Evolutionary conservation across 2,888 invertebrate species (phyloP), one percentile per base, ranked within the genome.

Genomic region (Dryococelus australis): DNA sequence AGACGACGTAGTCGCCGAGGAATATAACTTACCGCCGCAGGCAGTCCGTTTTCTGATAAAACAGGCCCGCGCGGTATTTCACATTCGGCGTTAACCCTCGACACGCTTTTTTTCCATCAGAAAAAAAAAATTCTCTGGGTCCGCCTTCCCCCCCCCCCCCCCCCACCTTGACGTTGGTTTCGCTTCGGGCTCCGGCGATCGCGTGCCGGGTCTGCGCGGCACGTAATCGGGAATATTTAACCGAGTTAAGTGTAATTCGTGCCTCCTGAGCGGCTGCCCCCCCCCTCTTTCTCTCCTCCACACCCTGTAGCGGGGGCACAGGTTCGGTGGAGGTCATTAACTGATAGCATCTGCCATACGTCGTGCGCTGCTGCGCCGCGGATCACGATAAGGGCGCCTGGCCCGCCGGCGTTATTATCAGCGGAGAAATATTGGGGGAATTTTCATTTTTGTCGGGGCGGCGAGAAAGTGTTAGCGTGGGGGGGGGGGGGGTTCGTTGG

Each of bases 161-260:
- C 47, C 9, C 9, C 47, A 9, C 47, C 9, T 9, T 12, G 47
- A 6, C 65, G 16, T 12, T 65, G 65, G 65, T 65, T 12, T 65
- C 65, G 65, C 65, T 65, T 65, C 16, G 10, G 10, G 5, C 24
- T 16, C 20, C 16, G 65, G 65, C 10, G 65, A 81, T 81, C 35
- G 81, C 81, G 81, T 81, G 81, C 20, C 27, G 81, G 10, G 9
- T 12, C 13, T 12, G 13, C 27, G 81, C 6, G 81, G 81, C 81
- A 81, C 81, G 81, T 81, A 81, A 81, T 81, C 81, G 81, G 81
- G 81, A 81, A 81, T 81, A 81, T 81, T 81, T 81, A 81, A 81
- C 81, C 81, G 81, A 81, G 81, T 81, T 81, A 81, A 81, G 81
- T 81, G 81, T 81, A 81, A 81, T 81, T 81, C 35, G 81, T 81